Conservation (phyloP, 2,797 vertebrate genomes). For the Phaenicophaeus curvirostris region DNA sequence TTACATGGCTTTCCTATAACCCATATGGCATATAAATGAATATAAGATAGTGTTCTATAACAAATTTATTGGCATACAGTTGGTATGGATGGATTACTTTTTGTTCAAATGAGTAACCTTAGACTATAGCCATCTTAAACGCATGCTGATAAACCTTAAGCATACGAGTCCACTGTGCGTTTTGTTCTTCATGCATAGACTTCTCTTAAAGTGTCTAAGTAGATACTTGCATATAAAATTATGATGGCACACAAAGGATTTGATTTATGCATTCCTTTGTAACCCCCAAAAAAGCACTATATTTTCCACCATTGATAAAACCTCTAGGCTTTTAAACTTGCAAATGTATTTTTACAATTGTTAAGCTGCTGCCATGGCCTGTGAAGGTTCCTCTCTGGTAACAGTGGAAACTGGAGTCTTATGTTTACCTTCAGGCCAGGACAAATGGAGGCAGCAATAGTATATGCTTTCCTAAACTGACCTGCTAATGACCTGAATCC, state of each 20-base stretch:
- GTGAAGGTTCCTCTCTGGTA: slow-evolving; percentile 50
- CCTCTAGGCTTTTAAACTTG: slow-evolving; percentile 47
- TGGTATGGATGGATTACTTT: slow-evolving; percentile 20
- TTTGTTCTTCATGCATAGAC: neutral
- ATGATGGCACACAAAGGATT: slow-evolving; percentile 21
- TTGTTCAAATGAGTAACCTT: slow-evolving; percentile 43
- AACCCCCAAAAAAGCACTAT: neutral
- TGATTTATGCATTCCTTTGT: neutral
- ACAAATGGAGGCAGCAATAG: slow-evolving; percentile 62
- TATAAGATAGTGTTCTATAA: neutral
- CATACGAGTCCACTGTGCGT: neutral
- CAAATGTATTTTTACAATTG: slow-evolving; percentile 64
- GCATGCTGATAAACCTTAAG: neutral
- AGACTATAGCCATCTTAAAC: slow-evolving; percentile 15
- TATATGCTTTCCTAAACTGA: slow-evolving; percentile 68
- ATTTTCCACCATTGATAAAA: slow-evolving; percentile 19
- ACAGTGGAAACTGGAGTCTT: slow-evolving; percentile 60
- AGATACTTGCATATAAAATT: slow-evolving; percentile 48
- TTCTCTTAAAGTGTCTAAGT: neutral
- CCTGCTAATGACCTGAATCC: slow-evolving; percentile 72
- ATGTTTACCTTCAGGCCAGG: slow-evolving; percentile 65
- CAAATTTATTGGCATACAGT: slow-evolving; percentile 34
- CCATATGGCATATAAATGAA: slow-evolving; percentile 50
- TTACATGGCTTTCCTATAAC: slow-evolving; percentile 33
- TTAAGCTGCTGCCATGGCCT: slow-evolving; percentile 46